These are phyloP conservation scores for Oscheius onirici DNA, from an alignment of 2,888 invertebrate genomes.

Conservation along the genomic window DNA sequence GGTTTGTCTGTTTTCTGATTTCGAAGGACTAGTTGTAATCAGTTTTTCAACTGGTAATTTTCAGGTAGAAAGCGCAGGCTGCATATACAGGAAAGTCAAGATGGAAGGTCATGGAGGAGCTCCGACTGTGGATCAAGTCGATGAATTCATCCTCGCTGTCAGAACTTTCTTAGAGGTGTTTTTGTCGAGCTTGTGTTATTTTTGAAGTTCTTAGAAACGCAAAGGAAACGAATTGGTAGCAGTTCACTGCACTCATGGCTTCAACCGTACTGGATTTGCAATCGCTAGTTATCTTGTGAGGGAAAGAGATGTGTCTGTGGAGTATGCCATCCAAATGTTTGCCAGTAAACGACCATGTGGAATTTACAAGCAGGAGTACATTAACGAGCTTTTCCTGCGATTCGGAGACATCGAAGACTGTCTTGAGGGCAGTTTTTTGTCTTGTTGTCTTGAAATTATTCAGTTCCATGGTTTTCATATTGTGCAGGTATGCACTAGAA, in stretches of 20 bases:
- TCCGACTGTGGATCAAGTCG: conserved; percentile 85
- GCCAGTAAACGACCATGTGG: conserved; percentile 84
- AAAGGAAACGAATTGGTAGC: conserved; percentile 73
- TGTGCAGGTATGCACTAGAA: too few relatives aligned
- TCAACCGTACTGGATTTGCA: conserved; percentile 95
- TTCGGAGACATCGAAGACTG: conserved; percentile 81
- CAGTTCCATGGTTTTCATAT: too few relatives aligned
- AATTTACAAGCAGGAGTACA: conserved; percentile 95
- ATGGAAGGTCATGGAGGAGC: conserved; percentile 83
- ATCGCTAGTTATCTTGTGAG: conserved; percentile 90
- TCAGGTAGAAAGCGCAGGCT: conserved; percentile 72
- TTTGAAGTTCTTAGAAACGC: conserved; percentile 32
- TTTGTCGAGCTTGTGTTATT: background rate
- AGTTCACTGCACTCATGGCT: conserved; percentile 96
- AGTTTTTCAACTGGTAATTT: too few relatives aligned
- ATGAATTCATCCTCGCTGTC: conserved; percentile 87
- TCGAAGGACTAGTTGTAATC: too few relatives aligned
- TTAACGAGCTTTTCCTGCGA: conserved; percentile 84
- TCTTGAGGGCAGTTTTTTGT: conserved; percentile 35
- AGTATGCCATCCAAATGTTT: conserved; percentile 84
- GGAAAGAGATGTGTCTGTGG: conserved; percentile 77
- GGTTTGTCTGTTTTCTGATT: too few relatives aligned
- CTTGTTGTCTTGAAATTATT: too few relatives aligned
- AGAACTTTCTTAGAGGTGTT: conserved; percentile 76
- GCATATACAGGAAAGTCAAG: conserved; percentile 80